A percentile compares a stretch with the other conserved stretches of the same genome.
These are phyloP conservation scores for Archips crataeganus DNA, from an alignment of 2,888 invertebrate species.

Conservation along the genomic window DNA sequence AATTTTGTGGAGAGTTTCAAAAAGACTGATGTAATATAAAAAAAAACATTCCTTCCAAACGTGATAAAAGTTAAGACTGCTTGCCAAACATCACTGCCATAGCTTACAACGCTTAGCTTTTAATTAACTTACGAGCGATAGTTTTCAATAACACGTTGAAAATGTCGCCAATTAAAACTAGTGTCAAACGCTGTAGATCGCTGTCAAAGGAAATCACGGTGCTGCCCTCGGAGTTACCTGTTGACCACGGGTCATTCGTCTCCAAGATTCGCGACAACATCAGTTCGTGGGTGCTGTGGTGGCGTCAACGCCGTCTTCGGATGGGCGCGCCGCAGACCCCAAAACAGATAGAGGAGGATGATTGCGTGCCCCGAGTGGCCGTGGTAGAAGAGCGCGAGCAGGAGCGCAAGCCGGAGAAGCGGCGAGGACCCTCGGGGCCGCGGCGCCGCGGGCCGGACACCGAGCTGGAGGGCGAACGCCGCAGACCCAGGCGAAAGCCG, in stretches of 20 bases:
- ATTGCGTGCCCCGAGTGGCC: conserved; percentile 71
- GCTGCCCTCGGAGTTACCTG: conserved; percentile 52
- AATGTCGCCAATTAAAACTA: conserved; percentile 21
- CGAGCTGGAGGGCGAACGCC: conserved; percentile 74
- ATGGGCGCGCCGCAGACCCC: conserved; percentile 84
- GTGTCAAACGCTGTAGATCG: conserved; percentile 45
- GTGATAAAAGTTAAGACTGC: conserved; percentile 47
- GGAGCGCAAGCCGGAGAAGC: conserved; percentile 72
- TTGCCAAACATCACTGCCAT: conserved; percentile 55
- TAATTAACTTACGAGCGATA: conserved; percentile 64
- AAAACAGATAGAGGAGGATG: conserved; percentile 75
- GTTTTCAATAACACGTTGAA: conserved; percentile 54
- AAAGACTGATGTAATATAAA: conserved; percentile 55
- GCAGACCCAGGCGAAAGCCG: conserved; percentile 69
- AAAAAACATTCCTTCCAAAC: conserved; percentile 43
- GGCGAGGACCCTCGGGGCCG: conserved; percentile 61
- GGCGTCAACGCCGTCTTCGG: conserved; percentile 82
- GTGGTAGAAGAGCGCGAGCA: conserved; percentile 66
- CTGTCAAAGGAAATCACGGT: conserved; percentile 54
- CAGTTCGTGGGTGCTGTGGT: conserved; percentile 83
- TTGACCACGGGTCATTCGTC: conserved; percentile 53
- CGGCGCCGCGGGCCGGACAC: conserved; percentile 73
- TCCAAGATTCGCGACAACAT: conserved; percentile 82
- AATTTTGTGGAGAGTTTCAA: conserved; percentile 52
- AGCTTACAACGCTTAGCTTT: conserved; percentile 66